Conservation (phyloP, 2,888 invertebrate species). For the Tanytarsus gracilentus region DNA sequence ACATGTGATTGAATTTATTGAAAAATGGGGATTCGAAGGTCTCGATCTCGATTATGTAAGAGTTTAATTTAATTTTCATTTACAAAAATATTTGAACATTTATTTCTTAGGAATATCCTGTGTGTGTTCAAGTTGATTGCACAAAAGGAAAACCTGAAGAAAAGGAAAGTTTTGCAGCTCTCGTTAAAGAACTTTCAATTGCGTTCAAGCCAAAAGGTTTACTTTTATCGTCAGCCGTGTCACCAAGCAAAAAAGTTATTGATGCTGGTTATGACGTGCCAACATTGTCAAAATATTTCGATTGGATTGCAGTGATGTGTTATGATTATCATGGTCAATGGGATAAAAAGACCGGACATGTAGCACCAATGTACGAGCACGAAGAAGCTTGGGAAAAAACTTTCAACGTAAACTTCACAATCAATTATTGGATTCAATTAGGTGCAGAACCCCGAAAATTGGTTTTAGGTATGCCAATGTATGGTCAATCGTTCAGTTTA, state of each 20-base stretch:
- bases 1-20: conserved; percentile 67
- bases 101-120: conserved; percentile 33
- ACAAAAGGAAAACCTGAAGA: conserved; percentile 75
- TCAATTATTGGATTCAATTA: conserved; percentile 80
- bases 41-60: conserved; percentile 67
- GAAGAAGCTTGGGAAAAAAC: conserved; percentile 71
- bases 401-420: conserved; percentile 79
- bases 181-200: conserved; percentile 62
- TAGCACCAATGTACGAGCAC: conserved; percentile 74
- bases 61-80: too few species aligned
- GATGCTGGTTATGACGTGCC: conserved; percentile 80
- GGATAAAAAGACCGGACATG: conserved; percentile 86
- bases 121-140: conserved; percentile 64
- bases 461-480: conserved; percentile 82
- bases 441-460: conserved; percentile 74
- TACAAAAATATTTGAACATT: too few species aligned
- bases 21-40: conserved; percentile 76
- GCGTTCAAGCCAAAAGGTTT: conserved; percentile 58
- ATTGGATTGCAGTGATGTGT: conserved; percentile 89
- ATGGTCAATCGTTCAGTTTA: conserved; percentile 75
- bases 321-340: conserved; percentile 88
- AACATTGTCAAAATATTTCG: conserved; percentile 60
- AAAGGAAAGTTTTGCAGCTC: conserved; percentile 66
- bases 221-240: conserved; percentile 73
- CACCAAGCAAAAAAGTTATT: conserved; percentile 78